Conservation (phyloP, 2,113 vertebrate genomes). For the Rhinogobius similis region DNA sequence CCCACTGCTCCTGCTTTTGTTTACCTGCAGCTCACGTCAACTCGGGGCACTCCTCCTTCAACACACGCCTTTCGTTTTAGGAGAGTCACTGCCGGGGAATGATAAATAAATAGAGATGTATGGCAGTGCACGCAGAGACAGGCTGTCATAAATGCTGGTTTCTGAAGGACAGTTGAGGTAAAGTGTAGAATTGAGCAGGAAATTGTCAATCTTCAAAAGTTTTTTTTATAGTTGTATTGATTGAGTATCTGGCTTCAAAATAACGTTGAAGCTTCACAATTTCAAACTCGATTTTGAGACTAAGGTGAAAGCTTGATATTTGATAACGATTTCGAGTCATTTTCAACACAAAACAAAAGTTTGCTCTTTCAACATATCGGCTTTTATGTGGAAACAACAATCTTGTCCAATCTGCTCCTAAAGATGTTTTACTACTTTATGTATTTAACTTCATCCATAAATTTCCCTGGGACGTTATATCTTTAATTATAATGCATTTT, state of each 20-base stretch:
- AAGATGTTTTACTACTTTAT: too few species aligned
- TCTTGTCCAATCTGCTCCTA: too few species aligned
- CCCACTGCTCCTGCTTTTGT: conserved; percentile 27
- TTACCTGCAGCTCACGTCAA: conserved; percentile 7
- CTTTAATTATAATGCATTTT: too few species aligned
- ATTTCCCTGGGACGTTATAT: too few species aligned
- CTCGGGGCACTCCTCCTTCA: conserved; percentile 12
- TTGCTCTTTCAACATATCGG: too few species aligned
- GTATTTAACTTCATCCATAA: too few species aligned
- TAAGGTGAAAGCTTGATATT: too few species aligned
- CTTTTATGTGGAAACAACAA: too few species aligned
- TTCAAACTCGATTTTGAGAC: too few species aligned
- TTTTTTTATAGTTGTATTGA: not conserved
- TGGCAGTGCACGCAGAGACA: conserved; percentile 9
- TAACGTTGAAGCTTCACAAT: too few species aligned
- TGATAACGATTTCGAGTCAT: too few species aligned
- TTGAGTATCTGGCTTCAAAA: not conserved
- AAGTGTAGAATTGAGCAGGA: not conserved
- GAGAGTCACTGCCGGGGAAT: conserved; percentile 9
- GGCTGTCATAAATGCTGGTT: conserved; percentile 16
- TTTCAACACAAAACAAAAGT: too few species aligned
- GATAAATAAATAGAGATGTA: conserved; percentile 1
- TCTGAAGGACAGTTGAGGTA: conserved; percentile 10
- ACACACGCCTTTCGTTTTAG: not conserved
- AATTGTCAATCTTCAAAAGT: not conserved